Evolutionary conservation across 2,888 invertebrate species (phyloP), one percentile per base, ranked within the genome.

Genomic region (Epinotia brunnichana): DNA sequence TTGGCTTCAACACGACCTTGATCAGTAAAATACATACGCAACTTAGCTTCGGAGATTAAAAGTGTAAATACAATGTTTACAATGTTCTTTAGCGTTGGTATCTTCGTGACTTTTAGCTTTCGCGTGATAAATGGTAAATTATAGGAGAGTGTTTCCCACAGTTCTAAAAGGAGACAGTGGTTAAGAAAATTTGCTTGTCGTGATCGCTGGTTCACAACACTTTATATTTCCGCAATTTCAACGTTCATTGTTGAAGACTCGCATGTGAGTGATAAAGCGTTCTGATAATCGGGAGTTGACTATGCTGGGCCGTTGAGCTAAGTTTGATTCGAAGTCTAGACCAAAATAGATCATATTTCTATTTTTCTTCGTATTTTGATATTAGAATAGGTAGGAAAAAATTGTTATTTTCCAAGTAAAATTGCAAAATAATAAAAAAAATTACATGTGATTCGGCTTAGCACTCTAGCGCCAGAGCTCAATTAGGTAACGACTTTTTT

Each of bases 101-200:
- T 77, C 71, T 78, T 80, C 80, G 79, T 82, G 79, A 81, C 80
- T 79, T 56, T 53, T 60, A 29, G 11, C 63, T 70, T 73, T 56
- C 64, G 56, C 78, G 76, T 77, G 76, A 76, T 77, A 78, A 81
- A 82, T 80, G 74, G 76, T 77, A 79, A 81, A 82, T 83, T 83
- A 80, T 79, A 75, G 76, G 76, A 75, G 76, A 78, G 76, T 75
- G 77, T 66, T 77, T 79, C 78, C 75, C 76, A 77, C 72, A 77
- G 75, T 76, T 77, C 75, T 76, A 63, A 70, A 74, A 77, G 75
- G 64, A 73, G 69, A 76, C 70, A 60, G 64, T 56, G 60, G 51
- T 74, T 51, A n/a, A 67, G 76, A 62, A 77, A 77, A 75, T 77
- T 75, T 71, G 66, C 70, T 41, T 61, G 63, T 68, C 76, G 75